Base-by-base conservation (phyloP, 1,140 invertebrate species). In the Tyrophagus putrescentiae region DNA sequence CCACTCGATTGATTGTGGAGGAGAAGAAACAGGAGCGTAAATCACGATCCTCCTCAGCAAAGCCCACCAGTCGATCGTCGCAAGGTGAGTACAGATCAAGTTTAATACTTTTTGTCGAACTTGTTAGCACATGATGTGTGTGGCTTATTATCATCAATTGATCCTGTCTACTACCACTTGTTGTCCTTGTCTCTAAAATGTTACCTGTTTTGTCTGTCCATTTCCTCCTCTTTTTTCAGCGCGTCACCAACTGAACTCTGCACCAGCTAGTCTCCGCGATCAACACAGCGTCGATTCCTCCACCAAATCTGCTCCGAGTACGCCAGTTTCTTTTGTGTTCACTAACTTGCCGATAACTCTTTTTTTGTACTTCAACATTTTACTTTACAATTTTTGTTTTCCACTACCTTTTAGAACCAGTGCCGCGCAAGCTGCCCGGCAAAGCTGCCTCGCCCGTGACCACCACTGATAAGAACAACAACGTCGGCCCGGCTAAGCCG, bases 11-110 rank as follows among this genome's bases (percentile, higher is more conserved):
- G 25, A 31, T 45, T 28, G 41, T 59, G 52, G 33, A 59, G 31
- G 59, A 62, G 57, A 62, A 60, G n/a, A 62, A 62, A 50, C 5
- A 23, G 1, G 61, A 60, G 32, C 33, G 56, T 23, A 52, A 60
- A 28, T 5, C 27, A 25, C 27, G 59, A 33, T 28, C 57, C 27
- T 18, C 21, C 32, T 33, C 59, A 7, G 27, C 59, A 7, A 34
- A 21, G 54, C 59, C 59, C 21, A 42, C 18, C 18, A n/a, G 4
- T 18, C 34, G 57, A 25, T 48, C 45, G 7, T 7, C 45, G 7
- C 45, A 48, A 7, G 45, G 45, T 48, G 31, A 39, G 13, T 39
- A 13, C 13, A 21, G 21, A 39, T 39, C 21, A 25, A 29, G 9
- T 7, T 48, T 48, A 21, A 48, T 7, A 13, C 31, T 48, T 48